A percentile compares a stretch with the other conserved stretches of the same genome.
Conservation (phyloP, 2,113 vertebrate species). For the Poecile atricapillus region DNA sequence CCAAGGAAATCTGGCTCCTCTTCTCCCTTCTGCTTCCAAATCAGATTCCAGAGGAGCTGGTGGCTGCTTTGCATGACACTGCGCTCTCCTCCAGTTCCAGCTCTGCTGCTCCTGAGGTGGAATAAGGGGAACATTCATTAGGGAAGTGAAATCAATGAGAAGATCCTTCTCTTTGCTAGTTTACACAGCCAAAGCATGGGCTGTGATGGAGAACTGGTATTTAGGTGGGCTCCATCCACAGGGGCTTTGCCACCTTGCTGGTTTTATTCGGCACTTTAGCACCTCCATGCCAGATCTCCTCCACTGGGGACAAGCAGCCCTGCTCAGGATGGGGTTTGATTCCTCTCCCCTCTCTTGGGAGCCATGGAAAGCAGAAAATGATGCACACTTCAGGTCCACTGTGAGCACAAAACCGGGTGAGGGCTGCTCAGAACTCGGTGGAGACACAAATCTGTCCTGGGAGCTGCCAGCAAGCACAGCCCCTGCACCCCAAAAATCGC, state of each 20-base stretch:
- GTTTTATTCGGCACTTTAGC: conserved; percentile 2
- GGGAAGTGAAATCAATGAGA: background rate
- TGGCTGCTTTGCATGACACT: background rate
- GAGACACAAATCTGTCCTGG: background rate
- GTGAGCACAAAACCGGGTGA: background rate
- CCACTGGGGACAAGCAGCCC: rapidly evolving
- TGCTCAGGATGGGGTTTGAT: background rate
- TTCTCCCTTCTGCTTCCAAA: background rate
- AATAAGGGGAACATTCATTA: background rate
- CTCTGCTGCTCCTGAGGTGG: background rate
- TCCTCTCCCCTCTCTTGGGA: background rate
- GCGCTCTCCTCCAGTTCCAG: rapidly evolving
- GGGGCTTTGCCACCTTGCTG: background rate
- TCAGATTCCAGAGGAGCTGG: background rate
- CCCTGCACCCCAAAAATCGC: background rate
- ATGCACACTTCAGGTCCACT: rapidly evolving
- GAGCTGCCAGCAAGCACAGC: background rate
- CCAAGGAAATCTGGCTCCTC: background rate
- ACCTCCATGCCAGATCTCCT: background rate
- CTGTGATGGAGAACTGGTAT: background rate
- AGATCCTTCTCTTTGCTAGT: background rate
- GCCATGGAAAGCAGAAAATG: background rate
- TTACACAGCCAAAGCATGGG: background rate
- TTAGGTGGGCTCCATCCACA: background rate
- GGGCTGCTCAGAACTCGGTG: background rate